These are phyloP conservation scores for Spicauda simplicius DNA, from an alignment of 2,888 invertebrate species.

Conservation along the genomic window DNA sequence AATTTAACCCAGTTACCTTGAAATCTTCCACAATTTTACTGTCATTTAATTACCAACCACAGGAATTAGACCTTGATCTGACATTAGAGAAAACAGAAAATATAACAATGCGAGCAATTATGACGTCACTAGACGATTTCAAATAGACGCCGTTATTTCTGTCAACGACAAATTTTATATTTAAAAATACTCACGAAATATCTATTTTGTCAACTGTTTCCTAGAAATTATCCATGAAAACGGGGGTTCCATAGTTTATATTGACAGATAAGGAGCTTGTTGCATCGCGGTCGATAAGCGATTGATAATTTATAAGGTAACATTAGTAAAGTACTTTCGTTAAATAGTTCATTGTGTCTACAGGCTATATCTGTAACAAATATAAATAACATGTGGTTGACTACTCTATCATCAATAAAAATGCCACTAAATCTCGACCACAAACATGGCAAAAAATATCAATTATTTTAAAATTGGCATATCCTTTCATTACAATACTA, in stretches of 20 bases:
- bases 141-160: constrained; percentile 35
- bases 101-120: constrained; percentile 18
- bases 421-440: too few relatives aligned
- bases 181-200: constrained; percentile 40
- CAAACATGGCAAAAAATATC: too few relatives aligned
- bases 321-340: too few relatives aligned
- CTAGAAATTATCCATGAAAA: constrained; percentile 38
- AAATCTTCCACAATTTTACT: neutral
- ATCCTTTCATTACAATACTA: too few relatives aligned
- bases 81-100: constrained; percentile 30
- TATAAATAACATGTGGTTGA: too few relatives aligned
- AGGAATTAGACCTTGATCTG: constrained; percentile 26
- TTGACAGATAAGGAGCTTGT: constrained; percentile 9
- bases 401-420: too few relatives aligned
- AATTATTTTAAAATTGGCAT: too few relatives aligned
- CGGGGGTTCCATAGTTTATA: constrained; percentile 4
- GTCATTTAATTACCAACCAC: constrained; percentile 17
- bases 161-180: constrained; percentile 34
- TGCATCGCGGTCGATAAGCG: neutral
- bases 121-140: constrained; percentile 27
- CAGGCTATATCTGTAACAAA: too few relatives aligned
- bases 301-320: neutral
- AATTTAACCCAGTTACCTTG: constrained; percentile 6
- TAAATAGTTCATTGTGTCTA: too few relatives aligned
- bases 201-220: constrained; percentile 43